Percentiles rank a stretch among this genome's conserved stretches.
Evolutionary conservation across 2,888 invertebrate genomes (phyloP).

Genomic region (Cephus rjabovi): DNA sequence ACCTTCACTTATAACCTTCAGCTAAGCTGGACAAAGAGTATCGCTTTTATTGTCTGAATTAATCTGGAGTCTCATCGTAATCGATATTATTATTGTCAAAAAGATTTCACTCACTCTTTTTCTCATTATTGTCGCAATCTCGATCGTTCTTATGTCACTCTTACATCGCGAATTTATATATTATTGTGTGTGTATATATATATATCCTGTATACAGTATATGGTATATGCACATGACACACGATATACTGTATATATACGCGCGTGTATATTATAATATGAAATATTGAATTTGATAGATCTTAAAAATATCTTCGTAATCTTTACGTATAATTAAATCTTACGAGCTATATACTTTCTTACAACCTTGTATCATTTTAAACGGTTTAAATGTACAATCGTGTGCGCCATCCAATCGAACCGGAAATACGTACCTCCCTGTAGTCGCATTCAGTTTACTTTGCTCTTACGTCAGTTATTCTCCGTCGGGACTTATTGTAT

Average conservation of each 20-base stretch:
- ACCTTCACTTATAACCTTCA: neutral
- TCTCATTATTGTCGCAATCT: neutral
- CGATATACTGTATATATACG: slow-evolving; percentile 26
- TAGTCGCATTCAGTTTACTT: too few species aligned
- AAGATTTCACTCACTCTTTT: slow-evolving; percentile 13
- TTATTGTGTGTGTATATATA: slow-evolving; percentile 32
- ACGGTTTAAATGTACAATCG: slow-evolving; percentile 18
- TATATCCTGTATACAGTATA: slow-evolving; percentile 25
- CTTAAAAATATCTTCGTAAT: slow-evolving; percentile 63
- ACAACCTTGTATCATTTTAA: slow-evolving; percentile 61
- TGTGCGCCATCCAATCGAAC: neutral
- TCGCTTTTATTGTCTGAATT: slow-evolving; percentile 19
- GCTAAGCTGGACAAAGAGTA: slow-evolving; percentile 6
- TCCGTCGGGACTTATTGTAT: neutral
- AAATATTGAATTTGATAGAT: slow-evolving; percentile 62
- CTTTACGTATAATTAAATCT: slow-evolving; percentile 47
- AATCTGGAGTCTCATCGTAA: slow-evolving; percentile 11
- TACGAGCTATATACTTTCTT: slow-evolving; percentile 63
- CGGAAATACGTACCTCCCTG: too few species aligned
- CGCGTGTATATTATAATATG: slow-evolving; percentile 43
- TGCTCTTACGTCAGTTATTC: neutral
- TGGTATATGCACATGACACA: neutral
- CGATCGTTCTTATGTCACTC: slow-evolving; percentile 4
- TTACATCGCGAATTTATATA: slow-evolving; percentile 32
- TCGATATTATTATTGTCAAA: slow-evolving; percentile 37